These are phyloP conservation scores for Sarotherodon lohbergeri DNA, from an alignment of 2,113 vertebrate genomes.

Conservation along the genomic window DNA sequence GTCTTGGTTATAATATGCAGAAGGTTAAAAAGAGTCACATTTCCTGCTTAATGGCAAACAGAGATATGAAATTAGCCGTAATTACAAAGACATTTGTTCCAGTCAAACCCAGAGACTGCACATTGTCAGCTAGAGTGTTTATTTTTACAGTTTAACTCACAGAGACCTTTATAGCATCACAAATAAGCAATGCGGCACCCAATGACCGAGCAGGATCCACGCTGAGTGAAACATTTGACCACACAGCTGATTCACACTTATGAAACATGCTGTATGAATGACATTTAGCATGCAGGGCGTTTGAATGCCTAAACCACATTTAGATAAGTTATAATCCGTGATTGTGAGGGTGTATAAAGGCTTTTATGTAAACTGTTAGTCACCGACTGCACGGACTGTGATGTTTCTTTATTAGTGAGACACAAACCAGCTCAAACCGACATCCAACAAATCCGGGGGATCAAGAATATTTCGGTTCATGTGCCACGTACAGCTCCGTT, in stretches of 20 bases:
- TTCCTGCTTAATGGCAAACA: background rate
- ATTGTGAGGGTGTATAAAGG: background rate
- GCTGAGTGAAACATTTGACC: background rate
- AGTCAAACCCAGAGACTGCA: background rate
- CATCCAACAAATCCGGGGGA: background rate
- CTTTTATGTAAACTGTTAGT: background rate
- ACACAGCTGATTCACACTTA: background rate
- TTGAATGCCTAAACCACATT: no score
- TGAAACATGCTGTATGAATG: background rate
- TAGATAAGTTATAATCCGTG: background rate
- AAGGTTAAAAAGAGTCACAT: background rate
- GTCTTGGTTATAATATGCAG: background rate
- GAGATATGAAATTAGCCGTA: background rate
- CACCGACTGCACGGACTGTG: background rate
- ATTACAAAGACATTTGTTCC: background rate
- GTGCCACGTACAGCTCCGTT: rapidly evolving
- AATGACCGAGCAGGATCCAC: background rate
- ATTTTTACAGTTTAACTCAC: constrained; percentile 23
- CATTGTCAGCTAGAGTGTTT: constrained; percentile 6
- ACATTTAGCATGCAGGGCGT: background rate
- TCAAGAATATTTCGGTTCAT: background rate
- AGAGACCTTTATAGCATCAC: background rate
- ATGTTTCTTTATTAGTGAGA: background rate
- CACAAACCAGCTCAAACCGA: background rate
- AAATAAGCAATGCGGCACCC: background rate